Conservation (phyloP, 37 sponge, comb jelly and placozoan genomes). For the Chondrilla cf. caribensis region DNA sequence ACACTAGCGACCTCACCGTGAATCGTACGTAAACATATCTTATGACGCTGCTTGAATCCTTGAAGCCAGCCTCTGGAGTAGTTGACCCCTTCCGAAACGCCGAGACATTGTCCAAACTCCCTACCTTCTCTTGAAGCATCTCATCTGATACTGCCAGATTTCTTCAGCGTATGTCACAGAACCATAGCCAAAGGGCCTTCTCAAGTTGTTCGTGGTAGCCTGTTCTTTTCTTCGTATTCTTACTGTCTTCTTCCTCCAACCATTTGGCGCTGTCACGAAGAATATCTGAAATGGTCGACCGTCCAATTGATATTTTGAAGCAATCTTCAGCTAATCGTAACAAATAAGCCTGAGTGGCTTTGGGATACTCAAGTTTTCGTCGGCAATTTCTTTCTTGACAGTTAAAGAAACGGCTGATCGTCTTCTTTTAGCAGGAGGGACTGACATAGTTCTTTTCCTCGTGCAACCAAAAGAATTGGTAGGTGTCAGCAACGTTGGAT, state of each 20-base stretch:
- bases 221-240: not conserved
- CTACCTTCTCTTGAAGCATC: not conserved
- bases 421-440: not conserved
- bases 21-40: not conserved
- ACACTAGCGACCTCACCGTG: constrained; percentile 26
- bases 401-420: not conserved
- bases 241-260: not conserved
- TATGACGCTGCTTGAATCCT: constrained; percentile 21
- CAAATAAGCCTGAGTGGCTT: not conserved
- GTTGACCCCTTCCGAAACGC: not conserved
- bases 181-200: constrained; percentile 24
- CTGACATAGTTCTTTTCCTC: not conserved
- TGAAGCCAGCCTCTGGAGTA: constrained; percentile 28
- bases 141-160: constrained; percentile 1
- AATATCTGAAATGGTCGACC: not conserved
- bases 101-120: constrained; percentile 6
- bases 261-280: constrained; percentile 3
- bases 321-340: not conserved
- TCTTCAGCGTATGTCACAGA: not conserved
- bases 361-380: not conserved
- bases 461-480: not conserved
- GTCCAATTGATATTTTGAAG: not conserved
- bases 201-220: not conserved
- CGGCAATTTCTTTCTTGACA: constrained; percentile 6
- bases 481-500: constrained; percentile 13